Evolutionary conservation across 2,113 vertebrate species (phyloP).

Genomic region (Pollachius pollachius): DNA sequence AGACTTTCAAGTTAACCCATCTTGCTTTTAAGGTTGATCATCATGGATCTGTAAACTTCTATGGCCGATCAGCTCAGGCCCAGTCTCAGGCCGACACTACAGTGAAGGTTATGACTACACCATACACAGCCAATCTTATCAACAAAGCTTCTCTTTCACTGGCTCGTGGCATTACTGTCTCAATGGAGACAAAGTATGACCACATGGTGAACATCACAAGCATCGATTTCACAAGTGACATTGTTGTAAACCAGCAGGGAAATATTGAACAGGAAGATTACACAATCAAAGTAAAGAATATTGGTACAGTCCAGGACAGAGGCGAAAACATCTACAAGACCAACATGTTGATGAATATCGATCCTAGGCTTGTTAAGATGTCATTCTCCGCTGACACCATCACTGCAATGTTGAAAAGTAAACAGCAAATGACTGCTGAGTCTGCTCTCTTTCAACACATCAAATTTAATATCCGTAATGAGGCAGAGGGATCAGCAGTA

Average conservation of each 20-base stretch:
- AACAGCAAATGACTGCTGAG: slow-evolving; percentile 75
- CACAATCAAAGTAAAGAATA: slow-evolving; percentile 63
- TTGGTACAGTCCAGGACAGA: slow-evolving; percentile 74
- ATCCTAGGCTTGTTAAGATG: slow-evolving; percentile 65
- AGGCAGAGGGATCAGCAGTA: slow-evolving; percentile 73
- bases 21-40: slow-evolving; percentile 75
- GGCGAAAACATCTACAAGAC: slow-evolving; percentile 78
- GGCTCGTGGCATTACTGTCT: slow-evolving; percentile 73
- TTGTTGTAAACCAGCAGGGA: slow-evolving; percentile 68
- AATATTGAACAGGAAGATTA: slow-evolving; percentile 66
- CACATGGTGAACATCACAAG: slow-evolving; percentile 77
- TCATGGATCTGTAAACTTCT: slow-evolving; percentile 68
- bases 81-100: slow-evolving; percentile 75
- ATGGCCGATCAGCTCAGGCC: slow-evolving; percentile 67
- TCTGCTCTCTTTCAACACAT: slow-evolving; percentile 61
- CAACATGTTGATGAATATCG: slow-evolving; percentile 64
- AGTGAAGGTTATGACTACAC: slow-evolving; percentile 66
- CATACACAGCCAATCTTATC: slow-evolving; percentile 71
- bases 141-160: slow-evolving; percentile 73
- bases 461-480: slow-evolving; percentile 74
- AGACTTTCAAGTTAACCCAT: slow-evolving; percentile 78
- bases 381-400: slow-evolving; percentile 73
- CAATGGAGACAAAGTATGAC: slow-evolving; percentile 75
- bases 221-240: slow-evolving; percentile 71
- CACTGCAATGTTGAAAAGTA: slow-evolving; percentile 74